phyloP scores from a whole-genome alignment of 1,140 invertebrate species.

The Trypoxylus dichotomus region DNA sequence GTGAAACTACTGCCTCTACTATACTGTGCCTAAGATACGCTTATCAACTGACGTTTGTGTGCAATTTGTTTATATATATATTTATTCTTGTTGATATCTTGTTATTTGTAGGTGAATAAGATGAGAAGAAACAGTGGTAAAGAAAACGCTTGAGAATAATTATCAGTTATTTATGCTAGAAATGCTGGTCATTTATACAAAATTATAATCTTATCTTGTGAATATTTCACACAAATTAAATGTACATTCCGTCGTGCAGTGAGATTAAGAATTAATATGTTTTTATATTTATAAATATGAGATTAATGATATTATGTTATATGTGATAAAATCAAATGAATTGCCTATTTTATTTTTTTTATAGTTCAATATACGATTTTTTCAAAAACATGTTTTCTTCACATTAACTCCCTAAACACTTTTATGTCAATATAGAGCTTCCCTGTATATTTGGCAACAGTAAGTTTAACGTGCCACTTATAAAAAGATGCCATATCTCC shows the following conservation, averaged over 20 bases:
- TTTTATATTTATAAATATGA: background rate
- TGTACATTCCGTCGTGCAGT: background rate
- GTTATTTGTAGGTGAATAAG: conserved; percentile 10
- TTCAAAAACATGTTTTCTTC: too few species aligned
- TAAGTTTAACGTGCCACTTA: background rate
- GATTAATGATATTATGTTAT: background rate
- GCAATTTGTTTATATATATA: too few species aligned
- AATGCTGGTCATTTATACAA: background rate
- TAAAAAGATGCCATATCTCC: background rate
- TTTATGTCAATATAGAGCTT: background rate
- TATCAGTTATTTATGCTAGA: background rate
- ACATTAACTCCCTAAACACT: too few species aligned
- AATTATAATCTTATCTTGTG: too few species aligned
- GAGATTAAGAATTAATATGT: background rate
- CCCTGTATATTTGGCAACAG: background rate
- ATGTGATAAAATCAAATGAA: background rate
- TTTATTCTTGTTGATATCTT: background rate
- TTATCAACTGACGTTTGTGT: too few species aligned
- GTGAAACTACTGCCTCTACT: too few species aligned
- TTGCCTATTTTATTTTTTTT: background rate
- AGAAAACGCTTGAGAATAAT: background rate
- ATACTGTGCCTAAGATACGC: too few species aligned
- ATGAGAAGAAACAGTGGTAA: background rate
- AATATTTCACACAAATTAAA: too few species aligned
- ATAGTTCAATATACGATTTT: background rate